Evolutionary conservation across 2,113 vertebrate species (phyloP).

Genomic region (Xiphophorus maculatus): DNA sequence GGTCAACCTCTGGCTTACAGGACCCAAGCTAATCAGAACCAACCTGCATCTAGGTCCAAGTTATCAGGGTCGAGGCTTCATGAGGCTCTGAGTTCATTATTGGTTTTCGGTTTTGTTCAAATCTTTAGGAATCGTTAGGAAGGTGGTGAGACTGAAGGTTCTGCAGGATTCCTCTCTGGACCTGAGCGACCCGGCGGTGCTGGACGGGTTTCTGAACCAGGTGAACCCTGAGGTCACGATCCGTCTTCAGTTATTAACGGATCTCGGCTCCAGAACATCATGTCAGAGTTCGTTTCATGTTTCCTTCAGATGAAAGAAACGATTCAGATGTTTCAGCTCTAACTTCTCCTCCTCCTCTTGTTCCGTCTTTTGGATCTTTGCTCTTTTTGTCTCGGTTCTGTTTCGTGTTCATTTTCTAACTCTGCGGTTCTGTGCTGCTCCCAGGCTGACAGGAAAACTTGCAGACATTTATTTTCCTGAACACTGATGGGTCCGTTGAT

Average conservation of each 20-base stretch:
- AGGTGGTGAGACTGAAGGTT: background rate
- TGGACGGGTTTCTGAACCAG: background rate
- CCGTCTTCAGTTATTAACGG: background rate
- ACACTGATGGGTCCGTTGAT: background rate
- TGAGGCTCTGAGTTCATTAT: too few relatives aligned
- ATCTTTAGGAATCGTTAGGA: background rate
- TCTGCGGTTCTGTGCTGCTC: too few relatives aligned
- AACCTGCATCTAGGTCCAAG: too few relatives aligned
- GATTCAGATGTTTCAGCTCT: too few relatives aligned
- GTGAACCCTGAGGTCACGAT: background rate
- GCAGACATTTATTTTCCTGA: background rate
- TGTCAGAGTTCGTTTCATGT: too few relatives aligned
- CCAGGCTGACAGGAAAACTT: background rate
- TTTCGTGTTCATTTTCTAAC: too few relatives aligned
- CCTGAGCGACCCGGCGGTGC: background rate
- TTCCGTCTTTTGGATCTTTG: too few relatives aligned
- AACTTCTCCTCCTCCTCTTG: too few relatives aligned
- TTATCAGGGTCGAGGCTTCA: too few relatives aligned
- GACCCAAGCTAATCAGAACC: background rate
- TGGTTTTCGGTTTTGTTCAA: too few relatives aligned
- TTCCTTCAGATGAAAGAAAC: too few relatives aligned
- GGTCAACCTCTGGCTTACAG: background rate
- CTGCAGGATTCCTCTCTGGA: background rate
- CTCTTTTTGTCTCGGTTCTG: too few relatives aligned
- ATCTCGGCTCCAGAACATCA: background rate